Evolutionary conservation across 2,113 vertebrate species (phyloP).

Genomic region (Anseranas semipalmata): DNA sequence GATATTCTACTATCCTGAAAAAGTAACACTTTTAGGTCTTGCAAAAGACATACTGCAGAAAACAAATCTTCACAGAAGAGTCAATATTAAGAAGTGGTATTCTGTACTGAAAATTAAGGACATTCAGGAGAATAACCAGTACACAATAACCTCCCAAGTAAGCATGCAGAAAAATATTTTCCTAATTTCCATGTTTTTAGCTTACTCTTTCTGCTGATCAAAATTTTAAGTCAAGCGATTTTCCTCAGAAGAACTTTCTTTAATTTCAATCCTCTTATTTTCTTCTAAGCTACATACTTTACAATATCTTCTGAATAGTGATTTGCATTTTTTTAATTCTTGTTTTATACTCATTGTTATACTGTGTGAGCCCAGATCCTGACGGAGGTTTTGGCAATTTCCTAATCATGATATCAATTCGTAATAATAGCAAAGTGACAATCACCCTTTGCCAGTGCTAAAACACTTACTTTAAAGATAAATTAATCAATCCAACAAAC

Average conservation of each 20-base stretch:
- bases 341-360: neutral
- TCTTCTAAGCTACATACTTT: neutral
- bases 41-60: neutral
- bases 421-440: neutral
- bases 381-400: neutral
- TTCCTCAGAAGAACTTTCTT: neutral
- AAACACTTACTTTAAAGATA: accelerated
- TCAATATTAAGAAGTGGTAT: neutral
- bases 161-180: neutral
- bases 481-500: neutral
- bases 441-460: neutral
- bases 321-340: neutral
- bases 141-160: neutral
- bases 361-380: neutral
- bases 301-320: neutral
- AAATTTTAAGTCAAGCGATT: neutral
- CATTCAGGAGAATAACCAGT: neutral
- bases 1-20: neutral
- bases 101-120: neutral
- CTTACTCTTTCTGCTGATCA: neutral
- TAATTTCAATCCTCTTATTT: neutral
- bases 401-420: neutral
- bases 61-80: neutral
- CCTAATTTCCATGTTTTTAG: neutral
- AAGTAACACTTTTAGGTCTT: neutral